A percentile compares a stretch with the other conserved stretches of the same genome.
These are phyloP conservation scores for Mastomys coucha DNA, from an alignment of 2,113 vertebrate genomes.

Conservation along the genomic window DNA sequence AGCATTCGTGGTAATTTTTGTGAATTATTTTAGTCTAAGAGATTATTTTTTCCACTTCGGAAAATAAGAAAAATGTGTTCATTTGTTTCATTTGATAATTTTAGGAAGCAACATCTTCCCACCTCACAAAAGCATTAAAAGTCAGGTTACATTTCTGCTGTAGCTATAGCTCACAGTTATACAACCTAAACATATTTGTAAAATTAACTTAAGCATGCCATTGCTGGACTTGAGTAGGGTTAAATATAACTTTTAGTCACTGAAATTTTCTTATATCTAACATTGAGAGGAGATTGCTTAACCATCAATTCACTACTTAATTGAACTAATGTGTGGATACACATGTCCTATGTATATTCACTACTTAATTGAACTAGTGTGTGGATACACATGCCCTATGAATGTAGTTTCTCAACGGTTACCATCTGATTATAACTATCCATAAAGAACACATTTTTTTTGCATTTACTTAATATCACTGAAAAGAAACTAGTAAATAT, in stretches of 20 bases:
- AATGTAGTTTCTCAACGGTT: background rate
- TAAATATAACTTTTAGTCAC: conserved; percentile 24
- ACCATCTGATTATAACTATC: background rate
- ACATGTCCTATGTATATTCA: background rate
- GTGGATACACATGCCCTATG: too few species aligned
- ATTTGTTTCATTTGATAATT: conserved; percentile 65
- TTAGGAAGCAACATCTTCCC: background rate
- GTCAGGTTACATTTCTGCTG: conserved; percentile 50
- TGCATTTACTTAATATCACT: background rate
- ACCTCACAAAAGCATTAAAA: conserved; percentile 59
- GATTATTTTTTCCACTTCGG: background rate
- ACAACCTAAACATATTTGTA: conserved; percentile 24
- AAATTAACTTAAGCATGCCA: conserved; percentile 48
- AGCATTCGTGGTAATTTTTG: background rate
- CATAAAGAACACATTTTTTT: conserved; percentile 16
- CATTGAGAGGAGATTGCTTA: background rate
- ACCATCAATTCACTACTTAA: background rate
- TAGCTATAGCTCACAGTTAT: conserved; percentile 33
- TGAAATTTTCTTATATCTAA: background rate
- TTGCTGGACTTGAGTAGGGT: background rate
- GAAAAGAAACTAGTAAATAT: conserved; percentile 28
- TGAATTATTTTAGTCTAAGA: conserved; percentile 5
- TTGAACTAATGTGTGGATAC: conserved; percentile 26
- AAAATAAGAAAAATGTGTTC: conserved; percentile 51
- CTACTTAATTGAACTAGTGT: conserved; percentile 16